These are phyloP conservation scores for Thunnus maccoyii DNA, from an alignment of 2,113 vertebrate species.

Conservation along the genomic window DNA sequence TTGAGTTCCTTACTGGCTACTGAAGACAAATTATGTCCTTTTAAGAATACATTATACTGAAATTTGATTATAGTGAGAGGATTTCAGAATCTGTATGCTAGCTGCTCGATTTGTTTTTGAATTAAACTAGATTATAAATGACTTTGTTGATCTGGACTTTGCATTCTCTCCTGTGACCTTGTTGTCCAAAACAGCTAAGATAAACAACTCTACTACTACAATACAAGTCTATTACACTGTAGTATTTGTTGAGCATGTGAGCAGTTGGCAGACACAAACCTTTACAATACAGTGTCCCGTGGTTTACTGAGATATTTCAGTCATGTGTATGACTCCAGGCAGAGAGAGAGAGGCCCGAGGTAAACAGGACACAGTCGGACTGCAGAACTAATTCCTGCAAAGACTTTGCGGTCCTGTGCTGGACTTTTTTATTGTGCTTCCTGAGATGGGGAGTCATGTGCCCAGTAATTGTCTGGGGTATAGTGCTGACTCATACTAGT, in stretches of 20 bases:
- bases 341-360: conserved; percentile 1
- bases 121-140: conserved; percentile 11
- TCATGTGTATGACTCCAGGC: conserved; percentile 27
- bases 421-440: conserved; percentile 41
- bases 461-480: conserved; percentile 53
- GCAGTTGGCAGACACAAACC: neutral
- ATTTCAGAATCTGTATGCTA: neutral
- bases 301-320: conserved; percentile 5
- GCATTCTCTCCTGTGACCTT: conserved; percentile 17
- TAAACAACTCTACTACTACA: neutral
- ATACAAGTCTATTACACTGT: neutral
- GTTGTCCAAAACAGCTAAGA: neutral
- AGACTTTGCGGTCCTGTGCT: conserved; percentile 34
- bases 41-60: neutral
- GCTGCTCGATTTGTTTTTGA: conserved; percentile 3
- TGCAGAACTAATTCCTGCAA: conserved; percentile 44
- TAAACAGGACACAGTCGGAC: neutral
- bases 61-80: neutral
- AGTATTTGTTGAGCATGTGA: conserved; percentile 19
- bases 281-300: neutral
- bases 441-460: conserved; percentile 34
- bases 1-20: conserved; percentile 11
- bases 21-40: neutral
- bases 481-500: conserved; percentile 69
- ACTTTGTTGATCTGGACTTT: conserved; percentile 37